These are phyloP conservation scores for Platycnemis pennipes DNA, from an alignment of 2,888 invertebrate species.

Conservation along the genomic window DNA sequence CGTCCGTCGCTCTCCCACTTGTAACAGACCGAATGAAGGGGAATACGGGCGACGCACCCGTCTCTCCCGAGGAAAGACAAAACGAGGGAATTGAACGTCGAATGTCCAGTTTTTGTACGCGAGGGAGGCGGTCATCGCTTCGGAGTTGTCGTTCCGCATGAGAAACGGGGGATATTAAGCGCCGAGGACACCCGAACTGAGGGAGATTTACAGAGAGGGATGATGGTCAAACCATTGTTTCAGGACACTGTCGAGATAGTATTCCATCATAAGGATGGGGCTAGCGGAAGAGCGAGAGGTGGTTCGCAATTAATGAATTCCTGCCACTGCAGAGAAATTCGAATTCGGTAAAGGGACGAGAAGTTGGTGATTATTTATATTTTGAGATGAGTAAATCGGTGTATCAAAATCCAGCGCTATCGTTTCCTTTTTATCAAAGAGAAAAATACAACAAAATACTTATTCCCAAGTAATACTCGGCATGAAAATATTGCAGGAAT, in stretches of 20 bases:
- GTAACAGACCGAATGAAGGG: neutral
- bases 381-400: too few relatives aligned
- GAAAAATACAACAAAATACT: too few relatives aligned
- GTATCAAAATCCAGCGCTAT: too few relatives aligned
- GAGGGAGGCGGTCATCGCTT: neutral
- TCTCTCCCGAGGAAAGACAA: neutral
- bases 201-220: neutral
- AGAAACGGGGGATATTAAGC: neutral
- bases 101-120: neutral
- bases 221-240: neutral
- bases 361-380: too few relatives aligned
- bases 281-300: neutral
- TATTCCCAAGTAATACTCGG: too few relatives aligned
- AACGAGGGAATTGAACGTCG: too few relatives aligned
- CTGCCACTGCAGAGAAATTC: neutral
- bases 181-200: neutral
- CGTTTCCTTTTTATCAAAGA: too few relatives aligned
- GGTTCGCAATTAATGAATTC: neutral
- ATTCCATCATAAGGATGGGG: neutral
- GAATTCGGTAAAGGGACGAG: too few relatives aligned
- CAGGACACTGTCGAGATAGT: neutral
- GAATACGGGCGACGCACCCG: slow-evolving; percentile 12
- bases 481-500: too few relatives aligned
- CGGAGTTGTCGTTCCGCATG: neutral
- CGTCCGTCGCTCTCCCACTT: too few relatives aligned